Evolutionary conservation across 2,888 invertebrate genomes (phyloP), one percentile per base, ranked within the genome.

Genomic region (Argyresthia albistria): DNA sequence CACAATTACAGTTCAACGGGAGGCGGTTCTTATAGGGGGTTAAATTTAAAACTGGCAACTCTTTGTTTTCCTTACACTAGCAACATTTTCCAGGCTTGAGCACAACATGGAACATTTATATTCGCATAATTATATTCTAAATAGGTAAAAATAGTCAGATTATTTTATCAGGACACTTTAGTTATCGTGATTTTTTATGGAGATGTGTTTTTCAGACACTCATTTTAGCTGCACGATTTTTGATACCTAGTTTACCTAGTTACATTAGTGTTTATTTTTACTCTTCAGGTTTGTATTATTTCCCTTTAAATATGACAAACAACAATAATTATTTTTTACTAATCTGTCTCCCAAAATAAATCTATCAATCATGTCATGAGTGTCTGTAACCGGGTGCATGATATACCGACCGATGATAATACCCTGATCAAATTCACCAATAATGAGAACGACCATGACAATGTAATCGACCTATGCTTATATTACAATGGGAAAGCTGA

Each of bases 101-200:
- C 66, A 77, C 69, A 70, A 75, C 70, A 76, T 67, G 69, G 66
- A 76, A 72, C 69, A 67, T 71, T 69, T 59, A 67, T 59, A 61
- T 59, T 64, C 57, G 35, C 36, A 35, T 39, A 35, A 53, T 12
- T 50, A 54, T 53, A 56, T 51, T 46, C 58, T 47, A 46, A 37
- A 39, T 42, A 55, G 59, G 58, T 58, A 55, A 58, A 53, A 51
- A 56, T 59, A 59, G 54, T 50, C 50, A 55, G 53, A 49, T 35
- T 49, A 50, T 46, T 48, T 51, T 46, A 35, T 25, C 49, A 51
- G 39, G 46, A 55, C 36, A 46, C 11, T 48, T 45, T 51, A 51
- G 37, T 50, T 45, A 54, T 53, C 50, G 14, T 42, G 14, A 36
- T 59, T 61, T 63, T 70, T 65, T 67, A 69, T 60, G 65, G 66